These are phyloP conservation scores for Coptotermes formosanus DNA, from an alignment of 1,140 invertebrate species.

Conservation along the genomic window DNA sequence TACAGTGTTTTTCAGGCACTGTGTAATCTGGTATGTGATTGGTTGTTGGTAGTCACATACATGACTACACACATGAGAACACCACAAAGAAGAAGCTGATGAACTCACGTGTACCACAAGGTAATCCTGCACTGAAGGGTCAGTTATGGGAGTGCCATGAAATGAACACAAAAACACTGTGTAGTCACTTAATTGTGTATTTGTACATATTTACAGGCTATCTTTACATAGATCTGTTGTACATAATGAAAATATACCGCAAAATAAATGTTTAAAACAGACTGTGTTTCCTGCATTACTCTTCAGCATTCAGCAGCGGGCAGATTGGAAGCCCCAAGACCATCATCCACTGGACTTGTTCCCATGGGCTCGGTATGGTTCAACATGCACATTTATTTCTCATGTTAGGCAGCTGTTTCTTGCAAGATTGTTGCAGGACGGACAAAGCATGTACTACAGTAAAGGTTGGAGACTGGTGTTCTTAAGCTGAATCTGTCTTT, in stretches of 20 bases:
- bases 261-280: constrained; percentile 8
- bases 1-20: too few relatives aligned
- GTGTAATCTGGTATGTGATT: too few relatives aligned
- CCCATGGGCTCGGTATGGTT: too few relatives aligned
- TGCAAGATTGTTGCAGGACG: too few relatives aligned
- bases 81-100: too few relatives aligned
- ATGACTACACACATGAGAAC: too few relatives aligned
- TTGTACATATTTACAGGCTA: background rate
- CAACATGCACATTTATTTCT: too few relatives aligned
- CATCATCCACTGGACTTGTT: background rate
- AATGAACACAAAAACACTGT: background rate
- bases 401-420: too few relatives aligned
- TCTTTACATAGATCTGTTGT: constrained; percentile 4
- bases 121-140: too few relatives aligned
- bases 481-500: background rate
- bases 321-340: background rate
- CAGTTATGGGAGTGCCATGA: too few relatives aligned
- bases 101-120: too few relatives aligned
- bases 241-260: background rate
- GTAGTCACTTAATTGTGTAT: background rate
- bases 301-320: background rate
- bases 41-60: too few relatives aligned
- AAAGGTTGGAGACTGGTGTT: background rate
- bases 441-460: background rate
- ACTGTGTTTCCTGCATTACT: background rate